Conservation (phyloP, 2,888 invertebrate genomes). For the Bibio marci region DNA sequence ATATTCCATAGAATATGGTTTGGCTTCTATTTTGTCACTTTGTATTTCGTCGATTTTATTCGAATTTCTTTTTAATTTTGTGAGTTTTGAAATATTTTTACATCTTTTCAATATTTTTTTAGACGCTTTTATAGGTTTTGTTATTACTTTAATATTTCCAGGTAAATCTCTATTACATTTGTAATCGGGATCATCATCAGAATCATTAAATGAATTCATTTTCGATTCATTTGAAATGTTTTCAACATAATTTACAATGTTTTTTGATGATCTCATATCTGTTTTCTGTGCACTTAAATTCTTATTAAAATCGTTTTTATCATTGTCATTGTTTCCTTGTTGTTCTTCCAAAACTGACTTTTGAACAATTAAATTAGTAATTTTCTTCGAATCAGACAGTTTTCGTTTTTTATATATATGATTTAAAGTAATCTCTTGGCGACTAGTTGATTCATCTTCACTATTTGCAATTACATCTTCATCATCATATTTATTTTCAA, state of each 20-base stretch:
- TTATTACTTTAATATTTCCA: not conserved
- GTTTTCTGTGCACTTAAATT: not conserved
- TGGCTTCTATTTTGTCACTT: too few species aligned
- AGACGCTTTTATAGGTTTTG: not conserved
- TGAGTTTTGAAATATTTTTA: constrained; percentile 1
- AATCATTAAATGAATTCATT: constrained; percentile 5
- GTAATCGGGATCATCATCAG: constrained; percentile 6
- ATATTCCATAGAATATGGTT: constrained; percentile 3
- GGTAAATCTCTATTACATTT: too few species aligned
- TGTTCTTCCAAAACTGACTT: too few species aligned
- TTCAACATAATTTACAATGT: constrained; percentile 9
- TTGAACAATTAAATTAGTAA: too few species aligned
- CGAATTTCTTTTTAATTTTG: constrained; percentile 5
- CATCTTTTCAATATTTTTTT: not conserved
- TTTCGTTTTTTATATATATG: constrained; percentile 40
- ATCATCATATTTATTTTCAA: constrained; percentile 20
- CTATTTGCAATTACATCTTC: constrained; percentile 54
- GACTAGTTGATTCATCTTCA: constrained; percentile 45
- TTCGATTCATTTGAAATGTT: constrained; percentile 4
- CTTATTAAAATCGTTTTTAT: not conserved
- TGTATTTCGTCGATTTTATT: constrained; percentile 7
- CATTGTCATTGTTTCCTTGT: not conserved
- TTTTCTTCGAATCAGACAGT: constrained; percentile 16
- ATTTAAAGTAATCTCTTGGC: constrained; percentile 30
- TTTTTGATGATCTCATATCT: constrained; percentile 8